Base-by-base conservation (phyloP, 2,888 invertebrate species). In the Cryptocephalus primarius region DNA sequence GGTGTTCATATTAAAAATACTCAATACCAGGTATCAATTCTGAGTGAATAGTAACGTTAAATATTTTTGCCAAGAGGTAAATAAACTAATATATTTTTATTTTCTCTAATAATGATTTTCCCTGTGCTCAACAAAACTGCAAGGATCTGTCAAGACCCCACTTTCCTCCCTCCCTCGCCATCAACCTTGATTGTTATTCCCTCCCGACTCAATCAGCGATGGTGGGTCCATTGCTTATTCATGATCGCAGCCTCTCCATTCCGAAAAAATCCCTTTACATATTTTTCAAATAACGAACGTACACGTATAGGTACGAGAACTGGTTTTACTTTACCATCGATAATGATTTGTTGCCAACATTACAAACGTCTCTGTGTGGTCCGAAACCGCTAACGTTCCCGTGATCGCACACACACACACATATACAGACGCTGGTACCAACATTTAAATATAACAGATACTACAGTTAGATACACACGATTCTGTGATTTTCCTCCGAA, bases 291-390 rank as follows among this genome's bases (percentile, higher is more conserved):
- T 52, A 53, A 53, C 52, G 49, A 53, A 47, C 48, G 44, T 47
- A 48, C 40, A 22, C 10, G 36, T 36, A 36, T 44, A 39, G 41
- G 42, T 43, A 44, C 45, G 22, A 47, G 48, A 55, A 54, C 51
- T 49, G 59, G 60, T 61, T 61, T 56, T 48, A 40, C 46, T 47
- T 55, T 60, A 56, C 59, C 57, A 53, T 56, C 58, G 57, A 58
- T 57, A 58, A 60, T 61, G 60, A 61, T 61, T 61, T 57, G 61
- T 61, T 59, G 55, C 51, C 49, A 52, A 50, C 55, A 48, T 51
- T 54, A 56, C 53, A 52, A 50, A 51, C 49, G 48, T 49, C 52
- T 55, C 56, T 61, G 61, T 61, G 61, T 60, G 61, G 61, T 61
- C 61, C 52, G 43, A 45, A 52, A 53, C 51, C 55, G 55, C 57